Percentiles rank a stretch among this genome's conserved stretches.
Evolutionary conservation across 2,113 vertebrate species (phyloP).

Genomic region (Murina feae): DNA sequence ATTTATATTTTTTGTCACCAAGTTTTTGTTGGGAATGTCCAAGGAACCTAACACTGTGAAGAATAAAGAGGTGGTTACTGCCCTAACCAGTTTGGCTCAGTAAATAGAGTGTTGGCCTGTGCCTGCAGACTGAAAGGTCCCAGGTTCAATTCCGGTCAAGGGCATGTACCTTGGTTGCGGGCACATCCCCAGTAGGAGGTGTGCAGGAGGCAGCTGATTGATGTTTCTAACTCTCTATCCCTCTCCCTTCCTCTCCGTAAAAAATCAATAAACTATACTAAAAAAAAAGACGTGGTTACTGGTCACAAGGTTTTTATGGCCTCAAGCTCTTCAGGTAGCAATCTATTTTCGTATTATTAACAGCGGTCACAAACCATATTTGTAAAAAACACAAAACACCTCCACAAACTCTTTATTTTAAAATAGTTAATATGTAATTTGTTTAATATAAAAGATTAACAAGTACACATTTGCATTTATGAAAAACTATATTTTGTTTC

Average conservation of each 20-base stretch:
- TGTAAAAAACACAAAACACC: not conserved
- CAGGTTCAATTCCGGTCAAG: too few species aligned
- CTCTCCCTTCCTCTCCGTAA: too few species aligned
- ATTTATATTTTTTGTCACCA: not conserved
- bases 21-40: not conserved
- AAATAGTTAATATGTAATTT: not conserved
- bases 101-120: too few species aligned
- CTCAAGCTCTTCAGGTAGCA: not conserved
- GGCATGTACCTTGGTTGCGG: too few species aligned
- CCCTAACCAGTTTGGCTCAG: too few species aligned
- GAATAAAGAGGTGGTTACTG: not conserved
- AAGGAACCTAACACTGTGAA: not conserved
- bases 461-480: not conserved
- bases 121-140: too few species aligned
- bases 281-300: not conserved
- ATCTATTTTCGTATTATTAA: not conserved
- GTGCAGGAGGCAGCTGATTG: too few species aligned
- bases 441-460: not conserved
- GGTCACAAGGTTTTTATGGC: not conserved
- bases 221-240: too few species aligned
- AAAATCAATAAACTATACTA: too few species aligned
- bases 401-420: not conserved
- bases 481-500: not conserved
- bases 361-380: not conserved
- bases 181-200: too few species aligned